A percentile compares a stretch with the other conserved stretches of the same genome.
Evolutionary conservation across 1,140 invertebrate genomes (phyloP).

Genomic region (Octopus bimaculoides): DNA sequence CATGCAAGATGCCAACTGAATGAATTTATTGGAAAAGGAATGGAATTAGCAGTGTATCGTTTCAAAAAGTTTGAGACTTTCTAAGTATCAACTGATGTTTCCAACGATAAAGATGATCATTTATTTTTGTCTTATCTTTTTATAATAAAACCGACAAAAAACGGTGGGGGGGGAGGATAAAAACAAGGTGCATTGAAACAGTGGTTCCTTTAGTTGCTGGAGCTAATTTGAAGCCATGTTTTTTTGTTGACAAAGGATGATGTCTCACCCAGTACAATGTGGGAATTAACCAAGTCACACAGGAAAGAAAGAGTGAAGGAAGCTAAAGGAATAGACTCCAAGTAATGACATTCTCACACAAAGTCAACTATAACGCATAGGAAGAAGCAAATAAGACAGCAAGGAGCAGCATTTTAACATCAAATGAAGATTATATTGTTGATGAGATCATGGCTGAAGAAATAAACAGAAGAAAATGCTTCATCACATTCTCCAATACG

Average conservation of each 20-base stretch:
- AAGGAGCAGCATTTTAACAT: slow-evolving; percentile 1
- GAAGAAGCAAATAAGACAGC: slow-evolving; percentile 7
- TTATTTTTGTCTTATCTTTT: too few species aligned
- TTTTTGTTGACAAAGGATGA: not conserved
- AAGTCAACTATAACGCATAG: not conserved
- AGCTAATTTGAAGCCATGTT: slow-evolving; percentile 1
- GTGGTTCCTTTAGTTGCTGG: too few species aligned
- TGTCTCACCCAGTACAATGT: not conserved
- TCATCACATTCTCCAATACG: not conserved
- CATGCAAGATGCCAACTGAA: too few species aligned
- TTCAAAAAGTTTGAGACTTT: too few species aligned
- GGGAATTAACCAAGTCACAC: not conserved
- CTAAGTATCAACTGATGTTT: too few species aligned
- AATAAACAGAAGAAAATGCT: not conserved
- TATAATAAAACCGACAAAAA: too few species aligned
- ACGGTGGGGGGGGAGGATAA: too few species aligned
- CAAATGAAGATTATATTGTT: not conserved
- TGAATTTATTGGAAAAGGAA: too few species aligned
- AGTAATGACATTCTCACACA: not conserved
- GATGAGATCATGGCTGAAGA: not conserved
- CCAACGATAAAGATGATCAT: too few species aligned
- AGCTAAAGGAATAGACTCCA: not conserved
- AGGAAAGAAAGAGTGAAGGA: not conserved
- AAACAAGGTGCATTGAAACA: too few species aligned
- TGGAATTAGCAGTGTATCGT: too few species aligned